Conservation (phyloP, 2,888 invertebrate genomes). For the Dasysyrphus albostriatus region DNA sequence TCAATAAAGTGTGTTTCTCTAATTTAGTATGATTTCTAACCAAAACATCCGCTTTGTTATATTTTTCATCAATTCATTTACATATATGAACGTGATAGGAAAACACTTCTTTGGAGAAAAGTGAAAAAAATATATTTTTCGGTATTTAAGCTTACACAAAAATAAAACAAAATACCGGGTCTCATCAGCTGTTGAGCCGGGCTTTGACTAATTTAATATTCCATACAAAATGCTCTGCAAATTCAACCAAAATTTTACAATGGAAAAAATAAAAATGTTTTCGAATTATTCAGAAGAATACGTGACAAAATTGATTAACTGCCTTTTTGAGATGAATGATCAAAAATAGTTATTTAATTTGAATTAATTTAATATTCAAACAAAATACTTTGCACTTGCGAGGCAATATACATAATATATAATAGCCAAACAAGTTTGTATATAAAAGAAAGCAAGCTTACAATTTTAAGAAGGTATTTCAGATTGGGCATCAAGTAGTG, state of each 20-base stretch:
- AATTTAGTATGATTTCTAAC: neutral
- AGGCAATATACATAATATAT: neutral
- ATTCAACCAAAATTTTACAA: slow-evolving; percentile 16
- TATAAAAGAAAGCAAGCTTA: neutral
- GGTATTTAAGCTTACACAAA: neutral
- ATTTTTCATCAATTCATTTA: slow-evolving; percentile 35
- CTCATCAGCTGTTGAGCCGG: slow-evolving; percentile 32
- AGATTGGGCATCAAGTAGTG: neutral
- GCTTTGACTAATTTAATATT: slow-evolving; percentile 22
- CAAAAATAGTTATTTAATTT: slow-evolving; percentile 26
- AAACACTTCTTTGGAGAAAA: slow-evolving; percentile 39
- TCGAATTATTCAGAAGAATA: slow-evolving; percentile 1
- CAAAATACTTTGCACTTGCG: neutral
- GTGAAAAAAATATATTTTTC: slow-evolving; percentile 13
- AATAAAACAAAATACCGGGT: slow-evolving; percentile 8
- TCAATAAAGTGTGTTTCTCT: slow-evolving; percentile 38
- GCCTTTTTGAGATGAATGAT: neutral
- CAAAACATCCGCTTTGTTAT: slow-evolving; percentile 22
- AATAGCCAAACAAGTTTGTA: neutral
- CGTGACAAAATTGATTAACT: slow-evolving; percentile 27
- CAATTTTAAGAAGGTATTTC: neutral
- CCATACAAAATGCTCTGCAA: slow-evolving; percentile 12
- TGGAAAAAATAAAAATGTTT: neutral
- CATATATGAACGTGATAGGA: slow-evolving; percentile 63
- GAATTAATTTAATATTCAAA: slow-evolving; percentile 28